Evolutionary conservation across 2,113 vertebrate species (phyloP), one percentile per base, ranked within the genome.

Genomic region (Sinocyclocheilus maitianheensis): DNA sequence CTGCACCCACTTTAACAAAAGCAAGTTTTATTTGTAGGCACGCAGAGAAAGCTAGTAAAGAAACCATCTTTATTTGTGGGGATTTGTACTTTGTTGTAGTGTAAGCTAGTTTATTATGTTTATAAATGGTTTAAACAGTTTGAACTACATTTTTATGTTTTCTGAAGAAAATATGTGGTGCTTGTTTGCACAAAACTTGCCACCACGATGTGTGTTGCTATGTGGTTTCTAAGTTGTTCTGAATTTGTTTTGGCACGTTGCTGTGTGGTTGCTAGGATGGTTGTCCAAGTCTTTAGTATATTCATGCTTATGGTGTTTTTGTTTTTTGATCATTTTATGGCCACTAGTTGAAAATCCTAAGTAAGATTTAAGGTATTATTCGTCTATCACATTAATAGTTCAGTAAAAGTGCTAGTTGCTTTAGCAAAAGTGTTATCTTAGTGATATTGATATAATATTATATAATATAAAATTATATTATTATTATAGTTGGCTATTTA

Each of bases 1-100:
- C 20, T n/a, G 65, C 26, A 71, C 40, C 58, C 63, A 55, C 40
- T 65, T 65, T 11, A 67, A 67, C 65, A 71, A 78, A 83, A 55
- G 62, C 62, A 16, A 48, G 60, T 5, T 81, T 67, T 69, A 63
- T 80, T 80, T 80, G 20, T 13, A 79, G 58, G 40, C 60, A 26
- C 1, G 37, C n/a, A 81, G 30, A 48, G 12, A 76, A 26, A 26
- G 43, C 43, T 48, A 8, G 30, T 80, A 43, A 80, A 16, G 18
- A 43, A 63, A 63, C 63, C 58, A 43, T 67, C 13, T 65, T 81
- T 81, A 37, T 81, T 65, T 81, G n/a, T 5, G 37, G 10, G 58
- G 79, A 67, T 81, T 65, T 67, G 60, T 81, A 6, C n/a, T 30
- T 18, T 81, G 60, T 20, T 81, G 60, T 40, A 67, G 24, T 67